A percentile compares a stretch with the other conserved stretches of the same genome.
Evolutionary conservation across 2,888 invertebrate genomes (phyloP).

Genomic region (Ectropis crepuscularia): DNA sequence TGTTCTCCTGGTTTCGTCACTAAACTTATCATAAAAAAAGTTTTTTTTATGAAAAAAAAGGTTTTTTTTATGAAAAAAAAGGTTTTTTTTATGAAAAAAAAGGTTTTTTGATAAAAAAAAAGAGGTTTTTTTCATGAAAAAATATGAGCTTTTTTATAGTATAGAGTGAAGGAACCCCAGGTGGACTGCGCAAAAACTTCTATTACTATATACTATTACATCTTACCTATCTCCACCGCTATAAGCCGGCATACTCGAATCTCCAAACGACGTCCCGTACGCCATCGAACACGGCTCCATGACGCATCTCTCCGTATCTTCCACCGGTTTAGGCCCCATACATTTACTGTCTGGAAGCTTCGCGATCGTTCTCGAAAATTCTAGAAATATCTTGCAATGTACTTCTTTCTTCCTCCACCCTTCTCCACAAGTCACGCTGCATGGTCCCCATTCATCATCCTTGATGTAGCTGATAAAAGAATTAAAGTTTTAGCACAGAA

Average conservation of each 20-base stretch:
- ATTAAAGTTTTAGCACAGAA: neutral
- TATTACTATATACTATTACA: neutral
- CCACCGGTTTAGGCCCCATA: slow-evolving; percentile 92
- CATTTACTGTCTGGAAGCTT: slow-evolving; percentile 95
- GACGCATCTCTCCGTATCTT: slow-evolving; percentile 92
- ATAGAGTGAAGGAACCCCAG: no score
- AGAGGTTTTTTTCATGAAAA: no score
- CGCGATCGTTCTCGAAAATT: slow-evolving; percentile 95
- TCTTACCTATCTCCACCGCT: slow-evolving; percentile 71
- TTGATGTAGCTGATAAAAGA: slow-evolving; percentile 91
- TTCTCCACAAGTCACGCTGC: slow-evolving; percentile 96
- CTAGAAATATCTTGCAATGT: slow-evolving; percentile 97
- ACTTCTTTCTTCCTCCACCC: slow-evolving; percentile 94
- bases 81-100: no score
- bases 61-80: no score
- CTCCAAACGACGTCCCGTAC: slow-evolving; percentile 82
- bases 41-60: no score
- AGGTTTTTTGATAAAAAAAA: no score
- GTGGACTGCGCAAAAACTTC: no score
- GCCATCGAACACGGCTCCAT: slow-evolving; percentile 91
- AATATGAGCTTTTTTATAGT: no score
- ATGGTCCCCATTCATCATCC: slow-evolving; percentile 95
- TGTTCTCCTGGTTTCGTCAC: no score
- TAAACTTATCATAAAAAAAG: no score
- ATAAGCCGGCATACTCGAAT: slow-evolving; percentile 74